These are phyloP conservation scores for Hyphantria cunea DNA, from an alignment of 1,140 invertebrate species.

Conservation along the genomic window DNA sequence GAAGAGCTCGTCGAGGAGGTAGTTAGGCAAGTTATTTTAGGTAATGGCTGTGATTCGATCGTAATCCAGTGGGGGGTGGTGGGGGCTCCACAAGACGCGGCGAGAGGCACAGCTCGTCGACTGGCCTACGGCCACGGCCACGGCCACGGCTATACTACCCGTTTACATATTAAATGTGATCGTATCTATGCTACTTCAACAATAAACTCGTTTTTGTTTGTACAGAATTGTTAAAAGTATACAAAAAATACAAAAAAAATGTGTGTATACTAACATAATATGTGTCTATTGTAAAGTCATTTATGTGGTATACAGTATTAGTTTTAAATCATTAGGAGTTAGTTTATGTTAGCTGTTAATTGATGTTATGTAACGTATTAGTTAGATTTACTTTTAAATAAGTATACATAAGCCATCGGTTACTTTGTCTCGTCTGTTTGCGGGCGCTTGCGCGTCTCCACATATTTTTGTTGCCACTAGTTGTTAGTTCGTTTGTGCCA, in stretches of 20 bases:
- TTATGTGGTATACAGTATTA: conserved; percentile 69
- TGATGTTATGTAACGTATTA: conserved; percentile 58
- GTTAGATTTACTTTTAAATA: conserved; percentile 62
- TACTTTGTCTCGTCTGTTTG: conserved; percentile 35
- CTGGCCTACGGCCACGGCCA: too few species aligned
- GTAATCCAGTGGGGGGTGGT: too few species aligned
- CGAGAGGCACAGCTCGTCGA: too few species aligned
- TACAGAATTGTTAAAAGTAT: conserved; percentile 63
- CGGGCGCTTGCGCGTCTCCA: neutral
- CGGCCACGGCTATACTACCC: too few species aligned
- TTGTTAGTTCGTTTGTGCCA: conserved; percentile 41
- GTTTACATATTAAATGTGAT: too few species aligned
- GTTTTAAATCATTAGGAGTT: conserved; percentile 71
- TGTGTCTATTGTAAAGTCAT: conserved; percentile 57
- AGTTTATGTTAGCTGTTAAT: conserved; percentile 77
- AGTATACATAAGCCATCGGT: conserved; percentile 50
- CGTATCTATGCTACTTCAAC: too few species aligned
- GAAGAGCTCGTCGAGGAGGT: too few species aligned
- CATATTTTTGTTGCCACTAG: conserved; percentile 19
- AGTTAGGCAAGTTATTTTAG: too few species aligned
- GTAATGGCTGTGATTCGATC: conserved; percentile 66
- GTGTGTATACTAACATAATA: conserved; percentile 42
- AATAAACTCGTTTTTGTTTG: too few species aligned
- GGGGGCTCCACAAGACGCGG: too few species aligned
- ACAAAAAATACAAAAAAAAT: conserved; percentile 47